These are phyloP conservation scores for Turnix velox DNA, from an alignment of 2,113 vertebrate genomes.

Conservation along the genomic window DNA sequence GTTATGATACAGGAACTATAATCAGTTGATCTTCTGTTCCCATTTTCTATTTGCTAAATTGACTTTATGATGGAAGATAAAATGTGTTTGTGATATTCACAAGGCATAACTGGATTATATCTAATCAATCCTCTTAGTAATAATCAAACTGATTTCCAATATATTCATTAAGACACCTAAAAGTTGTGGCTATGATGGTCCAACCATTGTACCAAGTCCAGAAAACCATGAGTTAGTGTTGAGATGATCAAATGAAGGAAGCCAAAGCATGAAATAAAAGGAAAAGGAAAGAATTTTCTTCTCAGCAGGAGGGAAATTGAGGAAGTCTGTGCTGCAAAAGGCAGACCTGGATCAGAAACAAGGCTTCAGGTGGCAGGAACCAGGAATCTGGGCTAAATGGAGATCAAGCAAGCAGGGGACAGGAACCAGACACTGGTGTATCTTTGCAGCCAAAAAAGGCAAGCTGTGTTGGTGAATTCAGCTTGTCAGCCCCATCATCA, in stretches of 20 bases:
- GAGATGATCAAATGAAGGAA: neutral
- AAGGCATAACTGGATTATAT: neutral
- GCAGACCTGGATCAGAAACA: neutral
- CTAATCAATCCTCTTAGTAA: neutral
- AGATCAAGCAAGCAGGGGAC: neutral
- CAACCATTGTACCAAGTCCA: fast-evolving
- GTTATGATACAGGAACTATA: neutral
- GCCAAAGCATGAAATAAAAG: neutral
- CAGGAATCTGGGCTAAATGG: neutral
- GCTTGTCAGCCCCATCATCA: neutral
- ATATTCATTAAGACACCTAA: too few relatives aligned
- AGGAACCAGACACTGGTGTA: neutral
- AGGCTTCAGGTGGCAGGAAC: neutral
- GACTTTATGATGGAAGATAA: neutral
- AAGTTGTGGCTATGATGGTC: neutral
- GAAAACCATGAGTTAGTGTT: neutral
- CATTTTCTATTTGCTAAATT: neutral
- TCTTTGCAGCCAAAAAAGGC: neutral
- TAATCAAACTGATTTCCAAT: neutral
- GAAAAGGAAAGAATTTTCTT: neutral
- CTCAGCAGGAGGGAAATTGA: neutral
- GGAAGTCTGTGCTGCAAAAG: neutral
- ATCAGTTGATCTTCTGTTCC: neutral
- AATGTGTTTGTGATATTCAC: neutral
- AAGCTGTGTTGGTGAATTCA: neutral